phyloP scores from a whole-genome alignment of 2,888 invertebrate species.

The Sarcophaga caerulescens region DNA sequence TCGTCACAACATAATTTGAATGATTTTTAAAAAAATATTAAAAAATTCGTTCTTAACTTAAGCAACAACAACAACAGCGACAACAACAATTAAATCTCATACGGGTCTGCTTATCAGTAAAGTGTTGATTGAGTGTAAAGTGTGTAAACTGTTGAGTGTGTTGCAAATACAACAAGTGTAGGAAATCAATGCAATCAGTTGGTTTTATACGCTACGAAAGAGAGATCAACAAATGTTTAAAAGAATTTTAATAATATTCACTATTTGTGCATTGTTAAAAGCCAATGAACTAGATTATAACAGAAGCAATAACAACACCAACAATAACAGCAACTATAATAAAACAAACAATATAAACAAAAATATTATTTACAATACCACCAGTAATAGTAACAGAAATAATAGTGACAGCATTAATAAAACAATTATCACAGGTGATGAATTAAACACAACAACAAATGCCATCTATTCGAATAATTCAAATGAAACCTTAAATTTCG shows the following conservation, averaged over 20 bases:
- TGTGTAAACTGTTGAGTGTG: neutral
- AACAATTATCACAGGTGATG: neutral
- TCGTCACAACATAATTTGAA: neutral
- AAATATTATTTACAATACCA: neutral
- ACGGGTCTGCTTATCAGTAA: constrained; percentile 38
- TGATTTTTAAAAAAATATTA: neutral
- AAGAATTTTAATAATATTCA: constrained; percentile 63
- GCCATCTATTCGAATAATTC: neutral
- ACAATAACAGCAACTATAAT: neutral
- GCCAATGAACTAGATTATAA: constrained; percentile 63
- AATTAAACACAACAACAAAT: neutral
- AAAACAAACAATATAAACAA: no score
- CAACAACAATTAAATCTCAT: constrained; percentile 43
- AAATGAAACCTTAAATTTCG: constrained; percentile 48
- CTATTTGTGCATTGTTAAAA: constrained; percentile 58
- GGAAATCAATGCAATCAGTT: constrained; percentile 60
- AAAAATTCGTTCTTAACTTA: constrained; percentile 17
- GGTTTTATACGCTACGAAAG: constrained; percentile 47
- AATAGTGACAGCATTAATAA: constrained; percentile 1
- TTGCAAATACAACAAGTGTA: constrained; percentile 50
- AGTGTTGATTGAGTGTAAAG: no score
- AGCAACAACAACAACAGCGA: constrained; percentile 2
- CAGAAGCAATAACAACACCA: neutral
- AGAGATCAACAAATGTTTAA: constrained; percentile 65
- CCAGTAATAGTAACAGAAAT: neutral